Evolutionary conservation across 1,140 invertebrate species (phyloP), one percentile per base, ranked within the genome.

Genomic region (Aplysia californica): DNA sequence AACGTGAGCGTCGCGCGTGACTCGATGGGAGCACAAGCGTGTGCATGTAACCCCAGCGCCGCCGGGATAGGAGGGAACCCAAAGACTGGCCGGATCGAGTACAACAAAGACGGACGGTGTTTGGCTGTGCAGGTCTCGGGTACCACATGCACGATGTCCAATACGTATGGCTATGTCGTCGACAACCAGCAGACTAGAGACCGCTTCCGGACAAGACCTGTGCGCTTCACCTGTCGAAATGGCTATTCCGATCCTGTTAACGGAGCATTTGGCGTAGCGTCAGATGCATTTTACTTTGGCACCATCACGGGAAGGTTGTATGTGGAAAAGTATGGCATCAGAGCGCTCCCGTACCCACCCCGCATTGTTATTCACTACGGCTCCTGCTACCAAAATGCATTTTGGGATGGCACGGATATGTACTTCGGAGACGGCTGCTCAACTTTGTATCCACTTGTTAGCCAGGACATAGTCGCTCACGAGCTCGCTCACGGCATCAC

Each of bases 261-360:
- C 59, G 83, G 80, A 0, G 83, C 76, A 0, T 85, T 66, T 59
- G 84, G 83, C 3, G 80, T 80, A 0, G 38, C 79, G 4, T 68
- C 67, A 36, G 84, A 85, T 71, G 83, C 82, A 0, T 80, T 79
- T 26, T 84, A 75, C 69, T 80, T 65, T 26, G 73, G 78, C 3
- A 33, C 77, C 23, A 67, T 58, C 0, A 69, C 81, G n/a, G 75
- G 77, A 35, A 31, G 56, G 67, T 75, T 83, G 75, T 83, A 77
- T 64, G 50, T 77, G 29, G 58, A 18, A 18, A 61, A 50, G 44
- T 50, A 15, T 50, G 44, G n/a, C n/a, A n/a, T n/a, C n/a, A n/a
- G n/a, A n/a, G n/a, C n/a, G n/a, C n/a, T n/a, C n/a, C n/a, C n/a
- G n/a, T n/a, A n/a, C n/a, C n/a, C n/a, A n/a, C n/a, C n/a, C n/a